A percentile compares a stretch with the other conserved stretches of the same genome.
These are phyloP conservation scores for Enteromius thamalakanensis DNA, from an alignment of 2,797 vertebrate genomes.

Conservation along the genomic window DNA sequence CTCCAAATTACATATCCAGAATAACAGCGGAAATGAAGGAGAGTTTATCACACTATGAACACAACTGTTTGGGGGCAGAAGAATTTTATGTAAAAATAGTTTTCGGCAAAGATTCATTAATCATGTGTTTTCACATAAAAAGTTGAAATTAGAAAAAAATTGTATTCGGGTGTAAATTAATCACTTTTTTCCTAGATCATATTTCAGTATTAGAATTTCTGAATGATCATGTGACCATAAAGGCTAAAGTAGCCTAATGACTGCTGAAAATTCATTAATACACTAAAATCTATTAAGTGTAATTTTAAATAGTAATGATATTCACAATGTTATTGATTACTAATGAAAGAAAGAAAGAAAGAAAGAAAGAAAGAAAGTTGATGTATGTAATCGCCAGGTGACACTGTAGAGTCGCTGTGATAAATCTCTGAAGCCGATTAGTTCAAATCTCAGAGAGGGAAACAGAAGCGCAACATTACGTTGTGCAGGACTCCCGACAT, in stretches of 20 bases:
- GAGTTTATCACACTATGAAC: not conserved
- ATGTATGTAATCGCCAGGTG: not conserved
- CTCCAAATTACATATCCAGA: not conserved
- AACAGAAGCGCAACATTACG: slow-evolving; percentile 55
- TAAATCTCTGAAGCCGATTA: slow-evolving; percentile 20
- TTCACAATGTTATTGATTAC: not conserved
- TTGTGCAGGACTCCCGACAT: slow-evolving; percentile 19
- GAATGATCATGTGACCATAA: not conserved
- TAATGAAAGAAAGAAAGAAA: too few relatives aligned
- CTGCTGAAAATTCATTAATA: too few relatives aligned
- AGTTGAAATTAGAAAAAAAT: not conserved
- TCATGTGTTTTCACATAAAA: not conserved
- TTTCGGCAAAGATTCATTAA: not conserved
- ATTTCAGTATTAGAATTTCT: not conserved
- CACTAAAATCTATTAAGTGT: too few relatives aligned
- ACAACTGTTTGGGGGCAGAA: not conserved
- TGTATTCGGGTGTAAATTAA: not conserved
- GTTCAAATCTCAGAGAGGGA: slow-evolving; percentile 78
- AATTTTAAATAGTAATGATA: too few relatives aligned
- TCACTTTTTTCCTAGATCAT: too few relatives aligned
- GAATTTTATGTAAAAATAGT: not conserved
- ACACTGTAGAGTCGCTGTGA: slow-evolving; percentile 1
- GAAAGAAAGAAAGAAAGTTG: not conserved
- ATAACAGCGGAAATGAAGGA: not conserved
- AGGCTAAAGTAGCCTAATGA: not conserved